Percentiles rank a stretch among this genome's conserved stretches.
Conservation (phyloP, 2,888 invertebrate genomes). For the Parnassius smintheus region DNA sequence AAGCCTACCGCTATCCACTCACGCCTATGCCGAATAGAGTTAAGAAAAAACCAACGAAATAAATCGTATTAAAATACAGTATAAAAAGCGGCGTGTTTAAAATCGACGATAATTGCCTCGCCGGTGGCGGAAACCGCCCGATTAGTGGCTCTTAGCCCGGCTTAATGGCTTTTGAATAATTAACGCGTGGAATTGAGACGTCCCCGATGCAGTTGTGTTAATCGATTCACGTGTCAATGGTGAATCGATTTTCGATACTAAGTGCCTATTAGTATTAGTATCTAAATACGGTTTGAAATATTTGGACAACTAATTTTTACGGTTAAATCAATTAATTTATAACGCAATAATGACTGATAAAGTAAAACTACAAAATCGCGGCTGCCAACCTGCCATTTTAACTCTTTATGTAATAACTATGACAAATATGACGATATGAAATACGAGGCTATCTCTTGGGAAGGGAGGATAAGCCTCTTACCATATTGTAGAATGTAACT, state of each 20-base stretch:
- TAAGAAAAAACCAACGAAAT: conserved; percentile 40
- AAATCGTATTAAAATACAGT: conserved; percentile 42
- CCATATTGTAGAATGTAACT: too few species aligned
- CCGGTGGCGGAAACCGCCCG: conserved; percentile 64
- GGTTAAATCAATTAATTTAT: not conserved
- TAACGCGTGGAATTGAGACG: conserved; percentile 40
- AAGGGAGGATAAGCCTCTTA: too few species aligned
- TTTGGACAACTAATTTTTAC: not conserved
- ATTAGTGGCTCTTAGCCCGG: conserved; percentile 64
- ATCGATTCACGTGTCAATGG: conserved; percentile 23
- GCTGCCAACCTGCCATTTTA: too few species aligned
- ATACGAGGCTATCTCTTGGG: too few species aligned
- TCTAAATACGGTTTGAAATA: conserved; percentile 15
- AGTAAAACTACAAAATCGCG: not conserved
- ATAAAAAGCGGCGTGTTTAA: conserved; percentile 42
- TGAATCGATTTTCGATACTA: conserved; percentile 19
- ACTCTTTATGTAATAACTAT: too few species aligned
- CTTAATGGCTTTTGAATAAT: conserved; percentile 65
- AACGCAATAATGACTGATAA: not conserved
- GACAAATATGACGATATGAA: too few species aligned
- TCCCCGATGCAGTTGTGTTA: conserved; percentile 15
- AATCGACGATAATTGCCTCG: conserved; percentile 48
- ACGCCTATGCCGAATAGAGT: conserved; percentile 34
- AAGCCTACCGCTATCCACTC: conserved; percentile 40
- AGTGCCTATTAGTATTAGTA: not conserved